phyloP scores from a whole-genome alignment of 2,113 vertebrate genomes.

The Rhynchomys soricoides region DNA sequence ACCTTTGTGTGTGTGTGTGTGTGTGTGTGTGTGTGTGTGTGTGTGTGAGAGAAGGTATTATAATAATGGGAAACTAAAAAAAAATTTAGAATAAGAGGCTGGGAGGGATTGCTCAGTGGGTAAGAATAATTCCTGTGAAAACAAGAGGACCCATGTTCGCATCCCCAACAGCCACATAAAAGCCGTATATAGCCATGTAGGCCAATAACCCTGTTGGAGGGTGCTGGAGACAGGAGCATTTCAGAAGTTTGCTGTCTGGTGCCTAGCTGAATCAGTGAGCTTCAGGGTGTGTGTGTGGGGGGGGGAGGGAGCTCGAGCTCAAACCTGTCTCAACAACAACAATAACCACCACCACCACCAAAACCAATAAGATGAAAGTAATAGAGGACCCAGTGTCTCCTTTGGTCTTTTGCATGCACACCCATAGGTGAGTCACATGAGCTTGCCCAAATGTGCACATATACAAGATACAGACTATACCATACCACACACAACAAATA shows the following conservation, averaged over 20 bases:
- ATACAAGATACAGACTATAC: not conserved
- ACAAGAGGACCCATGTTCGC: not conserved
- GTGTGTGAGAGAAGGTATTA: not conserved
- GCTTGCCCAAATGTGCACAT: not conserved
- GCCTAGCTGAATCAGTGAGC: not conserved
- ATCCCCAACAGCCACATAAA: not conserved
- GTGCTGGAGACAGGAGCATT: not conserved
- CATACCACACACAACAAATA: not conserved
- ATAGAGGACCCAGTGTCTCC: not conserved
- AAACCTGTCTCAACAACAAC: not conserved
- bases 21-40: too few relatives aligned
- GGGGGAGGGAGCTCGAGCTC: fast-evolving
- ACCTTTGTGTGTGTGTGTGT: too few relatives aligned
- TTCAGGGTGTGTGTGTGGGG: fast-evolving
- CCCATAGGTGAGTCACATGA: not conserved
- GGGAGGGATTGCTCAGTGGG: not conserved
- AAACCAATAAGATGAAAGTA: not conserved
- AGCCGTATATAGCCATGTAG: not conserved
- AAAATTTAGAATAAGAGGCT: not conserved
- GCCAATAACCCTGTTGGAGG: not conserved
- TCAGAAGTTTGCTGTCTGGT: not conserved
- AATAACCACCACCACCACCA: too few relatives aligned
- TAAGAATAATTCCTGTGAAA: too few relatives aligned
- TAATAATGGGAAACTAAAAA: not conserved
- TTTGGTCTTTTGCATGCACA: not conserved